Evolutionary conservation across 2,797 vertebrate genomes (phyloP), one percentile per base, ranked within the genome.

Genomic region (Percopsis omiscomaycus): DNA sequence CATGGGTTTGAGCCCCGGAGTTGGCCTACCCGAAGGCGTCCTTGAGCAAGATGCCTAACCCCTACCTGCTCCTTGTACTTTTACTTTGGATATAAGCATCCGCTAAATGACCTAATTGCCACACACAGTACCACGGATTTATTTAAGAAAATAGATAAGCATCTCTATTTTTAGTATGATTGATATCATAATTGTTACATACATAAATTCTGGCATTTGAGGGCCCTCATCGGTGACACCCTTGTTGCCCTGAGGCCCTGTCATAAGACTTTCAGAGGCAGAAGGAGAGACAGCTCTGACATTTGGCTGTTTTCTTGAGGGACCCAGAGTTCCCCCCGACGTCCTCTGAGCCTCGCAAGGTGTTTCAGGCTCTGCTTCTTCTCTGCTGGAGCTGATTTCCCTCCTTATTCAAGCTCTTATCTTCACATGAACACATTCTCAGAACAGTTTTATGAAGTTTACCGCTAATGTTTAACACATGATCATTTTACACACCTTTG

Each of bases 361-460:
- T n/a, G 37, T 30, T 2, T 10, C 1, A 37, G 37, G 58, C 6
- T 67, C 56, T 63, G 52, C 29, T 80, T 77, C 62, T 58, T 55
- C 65, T 67, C 49, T 0, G 11, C 55, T 53, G 69, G 66, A 57
- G 49, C 48, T 37, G 48, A 76, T 69, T 69, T 66, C 47, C 37
- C 44, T 47, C 5, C 62, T 62, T 44, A 63, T 64, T n/a, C 61
- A 61, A 16, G 44, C 60, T 37, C 58, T 68, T 81, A 83, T 89
- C 71, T 80, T 76, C 73, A 84, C 65, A 64, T 30, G 59, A 45
- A 69, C 81, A 75, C 59, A 77, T 81, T 54, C 10, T 75, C 27
- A 15, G 44, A 53, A 48, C 45, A 77, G 60, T 77, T 74, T 73
- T 74, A 67, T 60, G 48, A 79, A 82, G 64, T 72, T 83, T 61